Evolutionary conservation across 2,797 vertebrate genomes (phyloP).

Genomic region (Syncerus caffer): DNA sequence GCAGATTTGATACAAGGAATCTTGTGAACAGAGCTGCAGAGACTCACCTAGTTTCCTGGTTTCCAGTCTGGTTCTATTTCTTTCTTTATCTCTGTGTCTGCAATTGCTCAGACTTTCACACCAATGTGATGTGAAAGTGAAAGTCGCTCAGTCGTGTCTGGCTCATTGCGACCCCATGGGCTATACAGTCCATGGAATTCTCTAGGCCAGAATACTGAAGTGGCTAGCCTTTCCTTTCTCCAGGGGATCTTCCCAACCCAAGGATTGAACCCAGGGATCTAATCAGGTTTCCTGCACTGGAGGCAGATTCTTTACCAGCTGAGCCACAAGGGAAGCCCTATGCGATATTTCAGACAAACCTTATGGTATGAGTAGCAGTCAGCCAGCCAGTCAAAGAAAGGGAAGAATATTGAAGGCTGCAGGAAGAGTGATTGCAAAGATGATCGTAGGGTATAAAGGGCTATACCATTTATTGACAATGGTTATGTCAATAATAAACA

Average conservation of each 20-base stretch:
- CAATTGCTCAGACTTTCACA: background rate
- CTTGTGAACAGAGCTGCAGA: background rate
- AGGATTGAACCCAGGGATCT: background rate
- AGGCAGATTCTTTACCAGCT: background rate
- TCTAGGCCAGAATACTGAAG: background rate
- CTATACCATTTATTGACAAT: too few relatives aligned
- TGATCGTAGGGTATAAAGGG: background rate
- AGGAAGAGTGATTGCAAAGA: background rate
- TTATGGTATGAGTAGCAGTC: background rate
- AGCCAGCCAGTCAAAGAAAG: background rate
- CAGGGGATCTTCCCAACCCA: background rate
- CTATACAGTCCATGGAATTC: background rate
- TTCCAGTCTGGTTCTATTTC: background rate
- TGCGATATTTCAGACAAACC: background rate
- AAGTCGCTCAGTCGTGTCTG: rapidly evolving
- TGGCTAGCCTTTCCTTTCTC: background rate
- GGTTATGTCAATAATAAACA: too few relatives aligned
- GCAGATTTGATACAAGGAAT: background rate
- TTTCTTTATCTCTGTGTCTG: background rate
- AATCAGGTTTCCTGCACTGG: background rate
- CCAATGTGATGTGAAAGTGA: background rate
- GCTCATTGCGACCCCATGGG: rapidly evolving
- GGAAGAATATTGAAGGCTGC: background rate
- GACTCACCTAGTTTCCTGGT: background rate
- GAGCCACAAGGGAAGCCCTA: background rate